A percentile compares a stretch with the other conserved stretches of the same genome.
phyloP scores from a whole-genome alignment of 1,140 invertebrate species.

The Acarapis woodi region DNA sequence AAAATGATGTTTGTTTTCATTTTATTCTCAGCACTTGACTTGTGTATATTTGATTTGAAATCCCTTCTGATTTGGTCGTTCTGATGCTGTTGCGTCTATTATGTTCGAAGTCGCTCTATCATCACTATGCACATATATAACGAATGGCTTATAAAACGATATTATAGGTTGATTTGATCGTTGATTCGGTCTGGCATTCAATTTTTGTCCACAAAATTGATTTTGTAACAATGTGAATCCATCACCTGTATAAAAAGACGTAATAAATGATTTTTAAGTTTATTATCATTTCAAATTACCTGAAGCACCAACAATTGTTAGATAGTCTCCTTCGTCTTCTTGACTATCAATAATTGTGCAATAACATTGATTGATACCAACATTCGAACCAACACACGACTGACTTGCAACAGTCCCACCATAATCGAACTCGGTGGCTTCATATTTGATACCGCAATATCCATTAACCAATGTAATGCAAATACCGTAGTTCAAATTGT shows the following conservation, averaged over 20 bases:
- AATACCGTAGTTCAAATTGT: slow-evolving; percentile 45
- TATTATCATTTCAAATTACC: too few species aligned
- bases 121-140: slow-evolving; percentile 7
- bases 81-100: too few species aligned
- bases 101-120: background rate
- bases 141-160: slow-evolving; percentile 7
- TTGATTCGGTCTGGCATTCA: background rate
- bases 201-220: slow-evolving; percentile 10
- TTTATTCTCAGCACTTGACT: slow-evolving; percentile 4
- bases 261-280: too few species aligned
- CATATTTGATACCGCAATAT: slow-evolving; percentile 9
- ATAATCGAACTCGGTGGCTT: slow-evolving; percentile 10
- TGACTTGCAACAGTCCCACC: slow-evolving; percentile 3
- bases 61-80: slow-evolving; percentile 9
- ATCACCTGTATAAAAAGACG: too few species aligned
- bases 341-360: background rate
- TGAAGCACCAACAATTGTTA: slow-evolving; percentile 6
- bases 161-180: slow-evolving; percentile 6
- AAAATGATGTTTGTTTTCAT: background rate
- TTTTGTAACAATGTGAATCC: background rate
- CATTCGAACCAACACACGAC: slow-evolving; percentile 2
- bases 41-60: slow-evolving; percentile 8
- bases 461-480: slow-evolving; percentile 18
- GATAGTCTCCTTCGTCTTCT: slow-evolving; percentile 6
- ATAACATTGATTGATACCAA: background rate